Conservation (phyloP, 92 coral and sea anemone species). For the Parazoanthus swiftii region DNA sequence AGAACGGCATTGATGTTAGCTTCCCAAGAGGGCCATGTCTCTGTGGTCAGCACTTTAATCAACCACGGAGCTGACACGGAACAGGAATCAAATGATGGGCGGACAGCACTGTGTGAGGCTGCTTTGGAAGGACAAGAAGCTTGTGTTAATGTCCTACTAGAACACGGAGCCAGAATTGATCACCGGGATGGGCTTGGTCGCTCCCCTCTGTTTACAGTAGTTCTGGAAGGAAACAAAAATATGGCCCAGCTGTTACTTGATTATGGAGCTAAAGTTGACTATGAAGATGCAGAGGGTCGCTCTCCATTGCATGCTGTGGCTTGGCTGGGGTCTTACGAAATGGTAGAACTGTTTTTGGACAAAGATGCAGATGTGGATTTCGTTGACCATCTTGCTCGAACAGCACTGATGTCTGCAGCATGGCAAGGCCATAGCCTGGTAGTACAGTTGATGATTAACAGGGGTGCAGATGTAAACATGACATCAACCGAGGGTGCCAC, state of each 20-base stretch:
- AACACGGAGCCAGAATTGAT: constrained; percentile 73
- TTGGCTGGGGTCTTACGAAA: constrained; percentile 88
- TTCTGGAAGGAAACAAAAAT: constrained; percentile 81
- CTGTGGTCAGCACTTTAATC: constrained; percentile 65
- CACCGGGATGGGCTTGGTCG: constrained; percentile 78
- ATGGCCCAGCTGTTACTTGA: constrained; percentile 76
- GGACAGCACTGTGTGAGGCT: constrained; percentile 85
- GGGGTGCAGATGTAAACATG: constrained; percentile 85
- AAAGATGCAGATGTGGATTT: constrained; percentile 86
- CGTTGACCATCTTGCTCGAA: constrained; percentile 76
- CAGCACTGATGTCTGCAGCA: constrained; percentile 98
- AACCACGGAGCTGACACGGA: constrained; percentile 79
- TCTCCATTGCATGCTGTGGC: constrained; percentile 93
- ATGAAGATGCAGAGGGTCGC: constrained; percentile 83
- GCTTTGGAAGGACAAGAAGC: constrained; percentile 89
- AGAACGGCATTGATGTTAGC: constrained; percentile 91
- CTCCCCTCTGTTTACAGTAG: constrained; percentile 83
- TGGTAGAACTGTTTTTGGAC: constrained; percentile 77
- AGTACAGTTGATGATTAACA: constrained; percentile 83
- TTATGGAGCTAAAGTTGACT: constrained; percentile 80
- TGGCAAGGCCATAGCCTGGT: constrained; percentile 95
- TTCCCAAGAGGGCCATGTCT: constrained; percentile 87
- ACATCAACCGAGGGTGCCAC: constrained; percentile 92
- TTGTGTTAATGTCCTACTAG: constrained; percentile 69
- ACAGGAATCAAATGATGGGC: constrained; percentile 77